Conservation (phyloP, 2,797 vertebrate genomes). For the Schizothorax lantsangensis region DNA sequence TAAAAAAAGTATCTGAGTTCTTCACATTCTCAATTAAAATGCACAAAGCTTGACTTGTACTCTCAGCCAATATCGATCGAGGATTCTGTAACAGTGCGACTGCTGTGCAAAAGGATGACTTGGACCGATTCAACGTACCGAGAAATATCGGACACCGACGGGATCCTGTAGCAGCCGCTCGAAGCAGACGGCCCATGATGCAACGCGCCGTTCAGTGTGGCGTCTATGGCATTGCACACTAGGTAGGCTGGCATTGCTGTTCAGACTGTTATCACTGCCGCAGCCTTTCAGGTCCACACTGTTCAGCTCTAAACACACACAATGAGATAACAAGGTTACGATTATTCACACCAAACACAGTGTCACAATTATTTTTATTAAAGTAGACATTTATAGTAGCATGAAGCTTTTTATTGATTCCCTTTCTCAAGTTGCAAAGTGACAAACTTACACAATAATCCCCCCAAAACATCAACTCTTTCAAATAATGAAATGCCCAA, state of each 20-base stretch:
- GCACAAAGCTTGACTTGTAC: not conserved
- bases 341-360: not conserved
- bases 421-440: not conserved
- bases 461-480: not conserved
- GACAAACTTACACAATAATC: not conserved
- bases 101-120: not conserved
- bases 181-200: conserved; percentile 97
- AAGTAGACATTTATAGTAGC: not conserved
- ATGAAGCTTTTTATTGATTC: not conserved
- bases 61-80: not conserved
- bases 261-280: conserved; percentile 93
- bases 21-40: not conserved
- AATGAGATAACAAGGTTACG: conserved; percentile 30
- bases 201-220: conserved; percentile 90
- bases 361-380: not conserved
- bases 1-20: not conserved
- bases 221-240: conserved; percentile 94
- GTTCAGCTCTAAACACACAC: conserved; percentile 85
- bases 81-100: not conserved
- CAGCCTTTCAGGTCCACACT: conserved; percentile 92
- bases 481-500: not conserved
- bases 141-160: conserved; percentile 92
- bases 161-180: conserved; percentile 96
- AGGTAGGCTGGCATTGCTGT: conserved; percentile 97
- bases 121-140: conserved; percentile 73